Evolutionary conservation across 1,140 invertebrate species (phyloP).

Genomic region (Gryon sp.): DNA sequence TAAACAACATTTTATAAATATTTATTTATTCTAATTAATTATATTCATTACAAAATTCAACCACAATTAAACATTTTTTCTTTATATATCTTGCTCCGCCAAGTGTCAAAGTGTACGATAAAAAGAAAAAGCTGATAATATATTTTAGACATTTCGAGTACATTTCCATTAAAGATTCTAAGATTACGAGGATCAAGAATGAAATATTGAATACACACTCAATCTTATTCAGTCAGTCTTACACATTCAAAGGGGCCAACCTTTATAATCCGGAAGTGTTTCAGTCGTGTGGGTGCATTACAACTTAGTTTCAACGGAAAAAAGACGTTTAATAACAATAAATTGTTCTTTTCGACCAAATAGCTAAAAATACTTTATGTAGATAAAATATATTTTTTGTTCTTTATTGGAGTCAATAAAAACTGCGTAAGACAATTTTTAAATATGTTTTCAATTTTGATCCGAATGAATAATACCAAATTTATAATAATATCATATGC

Average conservation of each 20-base stretch:
- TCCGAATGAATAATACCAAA: no score
- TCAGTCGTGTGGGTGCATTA: conserved; percentile 53
- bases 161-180: conserved; percentile 57
- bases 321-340: conserved; percentile 49
- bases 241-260: conserved; percentile 38
- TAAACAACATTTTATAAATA: no score
- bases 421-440: no score
- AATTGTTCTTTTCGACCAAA: conserved; percentile 57
- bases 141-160: conserved; percentile 49
- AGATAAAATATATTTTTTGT: no score
- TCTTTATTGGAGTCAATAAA: no score
- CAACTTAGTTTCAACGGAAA: conserved; percentile 51
- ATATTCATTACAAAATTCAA: no score
- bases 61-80: no score
- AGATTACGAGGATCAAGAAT: conserved; percentile 56
- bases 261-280: conserved; percentile 61
- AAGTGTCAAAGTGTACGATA: conserved; percentile 23
- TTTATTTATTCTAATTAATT: no score
- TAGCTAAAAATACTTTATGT: no score
- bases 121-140: conserved; percentile 52
- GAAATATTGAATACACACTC: conserved; percentile 63
- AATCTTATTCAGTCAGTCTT: conserved; percentile 53
- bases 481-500: no score
- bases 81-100: no score
- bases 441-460: no score